Evolutionary conservation across 2,797 vertebrate genomes (phyloP).

Genomic region (Loris lydekkerianus): DNA sequence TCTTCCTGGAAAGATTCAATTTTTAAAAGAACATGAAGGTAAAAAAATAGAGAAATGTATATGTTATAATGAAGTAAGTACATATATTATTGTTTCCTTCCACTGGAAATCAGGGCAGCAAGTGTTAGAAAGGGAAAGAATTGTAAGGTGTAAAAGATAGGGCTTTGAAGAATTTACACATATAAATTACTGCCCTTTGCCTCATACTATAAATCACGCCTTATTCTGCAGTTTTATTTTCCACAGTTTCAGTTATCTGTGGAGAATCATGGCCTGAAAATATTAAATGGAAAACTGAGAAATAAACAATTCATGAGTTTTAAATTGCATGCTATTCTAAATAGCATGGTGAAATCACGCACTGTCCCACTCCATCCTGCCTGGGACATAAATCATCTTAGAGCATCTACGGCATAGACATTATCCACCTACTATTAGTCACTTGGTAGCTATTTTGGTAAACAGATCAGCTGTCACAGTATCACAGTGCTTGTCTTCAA

Average conservation of each 20-base stretch:
- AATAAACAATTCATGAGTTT: neutral
- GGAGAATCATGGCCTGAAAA: neutral
- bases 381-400: neutral
- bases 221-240: neutral
- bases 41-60: neutral
- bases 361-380: neutral
- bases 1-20: neutral
- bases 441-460: neutral
- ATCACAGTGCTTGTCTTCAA: neutral
- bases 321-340: neutral
- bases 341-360: neutral
- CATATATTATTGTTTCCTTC: neutral
- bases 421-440: neutral
- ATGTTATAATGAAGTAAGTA: neutral
- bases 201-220: neutral
- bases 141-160: neutral
- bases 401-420: neutral
- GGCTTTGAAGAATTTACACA: neutral
- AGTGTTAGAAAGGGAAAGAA: neutral
- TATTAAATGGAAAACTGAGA: neutral
- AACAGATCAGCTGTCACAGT: neutral
- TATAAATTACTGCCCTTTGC: conserved; percentile 18
- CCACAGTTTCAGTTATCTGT: neutral
- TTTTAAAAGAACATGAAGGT: neutral
- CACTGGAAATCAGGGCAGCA: neutral